Base-by-base conservation (phyloP, 2,888 invertebrate genomes). In the Colletes collaris region DNA sequence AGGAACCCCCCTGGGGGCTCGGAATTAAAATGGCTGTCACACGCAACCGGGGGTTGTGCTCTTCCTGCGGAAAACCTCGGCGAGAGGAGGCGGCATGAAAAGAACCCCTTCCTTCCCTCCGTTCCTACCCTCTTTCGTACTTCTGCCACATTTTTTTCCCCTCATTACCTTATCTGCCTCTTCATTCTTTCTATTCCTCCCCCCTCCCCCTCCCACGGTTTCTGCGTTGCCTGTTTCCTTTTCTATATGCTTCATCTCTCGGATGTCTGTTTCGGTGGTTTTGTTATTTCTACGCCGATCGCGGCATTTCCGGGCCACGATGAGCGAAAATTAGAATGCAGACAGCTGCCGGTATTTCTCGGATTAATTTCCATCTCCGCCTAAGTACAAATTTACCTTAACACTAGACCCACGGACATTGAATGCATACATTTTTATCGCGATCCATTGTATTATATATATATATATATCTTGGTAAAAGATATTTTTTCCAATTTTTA, bases 1-100 rank as follows among this genome's bases (percentile, higher is more conserved):
- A 82, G 84, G 88, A 86, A 85, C 86, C 84, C 84, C 66, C 89
- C 88, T 86, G 80, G 86, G 88, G 90, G 88, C 87, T 87, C 82
- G 86, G 86, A 90, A 91, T 90, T 92, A 91, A 91, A 92, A 91
- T 90, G 91, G 91, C 90, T 90, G 91, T 91, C 91, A 90, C 89
- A 88, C 88, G 89, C 89, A 89, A 86, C 86, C 76, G 65, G 82
- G 77, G 86, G 86, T 83, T 86, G 86, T 86, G 83, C 86, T 83
- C 86, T 86, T 86, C 87, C 86, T 84, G 83, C 86, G 86, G 86
- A 86, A 86, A 86, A 86, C 86, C 86, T 86, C 83, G 78, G 74
- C 67, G 79, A 86, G 81, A 85, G 86, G 81, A 86, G 85, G 73
- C 79, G 77, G 76, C 81, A 84, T 84, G 81, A 84, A 84, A 84